A percentile compares a stretch with the other conserved stretches of the same genome.
phyloP scores from a whole-genome alignment of 2,888 invertebrate species.

The Eristalis pertinax region DNA sequence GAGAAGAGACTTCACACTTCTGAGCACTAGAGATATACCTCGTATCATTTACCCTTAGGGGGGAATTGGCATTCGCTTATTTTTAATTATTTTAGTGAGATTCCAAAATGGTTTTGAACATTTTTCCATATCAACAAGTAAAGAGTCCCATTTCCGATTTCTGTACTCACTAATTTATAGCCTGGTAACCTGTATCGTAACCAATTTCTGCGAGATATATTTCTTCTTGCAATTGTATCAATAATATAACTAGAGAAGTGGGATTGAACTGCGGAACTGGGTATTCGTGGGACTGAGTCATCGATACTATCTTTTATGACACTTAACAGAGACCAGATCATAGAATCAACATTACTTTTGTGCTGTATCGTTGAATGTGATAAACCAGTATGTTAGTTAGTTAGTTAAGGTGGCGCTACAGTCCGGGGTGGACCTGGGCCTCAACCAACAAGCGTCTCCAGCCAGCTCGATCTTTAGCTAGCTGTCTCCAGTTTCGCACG shows the following conservation, averaged over 20 bases:
- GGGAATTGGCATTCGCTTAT: conserved; percentile 20
- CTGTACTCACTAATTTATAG: neutral
- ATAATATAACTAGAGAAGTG: neutral
- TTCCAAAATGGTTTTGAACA: too few relatives aligned
- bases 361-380: too few relatives aligned
- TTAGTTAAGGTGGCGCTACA: too few relatives aligned
- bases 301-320: conserved; percentile 20
- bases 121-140: conserved; percentile 35
- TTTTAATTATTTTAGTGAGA: conserved; percentile 36
- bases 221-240: conserved; percentile 12
- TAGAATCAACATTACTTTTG: conserved; percentile 10
- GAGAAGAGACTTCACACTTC: too few relatives aligned
- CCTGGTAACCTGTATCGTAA: conserved; percentile 18
- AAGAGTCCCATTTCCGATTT: conserved; percentile 38
- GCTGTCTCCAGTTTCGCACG: too few relatives aligned
- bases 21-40: too few relatives aligned
- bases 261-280: neutral
- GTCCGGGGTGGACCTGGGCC: too few relatives aligned
- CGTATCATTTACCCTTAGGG: too few relatives aligned
- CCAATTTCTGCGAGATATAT: conserved; percentile 25
- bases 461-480: too few relatives aligned
- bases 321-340: conserved; percentile 15
- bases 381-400: too few relatives aligned
- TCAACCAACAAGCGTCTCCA: too few relatives aligned
- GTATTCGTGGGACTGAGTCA: conserved; percentile 5